Evolutionary conservation across 2,888 invertebrate species (phyloP).

Genomic region (Eurytoma adleriae): DNA sequence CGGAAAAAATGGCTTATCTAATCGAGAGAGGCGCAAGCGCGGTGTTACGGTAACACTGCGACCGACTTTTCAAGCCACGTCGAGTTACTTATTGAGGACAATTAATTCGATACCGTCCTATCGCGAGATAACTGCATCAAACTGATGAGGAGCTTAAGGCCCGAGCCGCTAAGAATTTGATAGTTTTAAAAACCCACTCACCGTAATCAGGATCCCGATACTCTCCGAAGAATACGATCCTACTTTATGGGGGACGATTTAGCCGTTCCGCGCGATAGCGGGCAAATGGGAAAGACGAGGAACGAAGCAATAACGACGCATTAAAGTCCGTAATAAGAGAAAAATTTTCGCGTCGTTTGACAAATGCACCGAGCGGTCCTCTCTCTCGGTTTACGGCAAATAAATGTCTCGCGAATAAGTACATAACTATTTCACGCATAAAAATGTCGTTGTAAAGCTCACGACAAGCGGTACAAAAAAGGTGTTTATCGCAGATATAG

Average conservation of each 20-base stretch:
- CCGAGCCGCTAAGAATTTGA: not conserved
- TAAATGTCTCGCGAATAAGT: too few relatives aligned
- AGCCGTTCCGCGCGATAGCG: not conserved
- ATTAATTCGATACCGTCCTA: not conserved
- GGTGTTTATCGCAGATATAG: too few relatives aligned
- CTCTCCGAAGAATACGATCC: not conserved
- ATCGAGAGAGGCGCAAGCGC: not conserved
- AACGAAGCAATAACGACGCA: not conserved
- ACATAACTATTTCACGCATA: too few relatives aligned
- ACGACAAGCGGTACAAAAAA: too few relatives aligned
- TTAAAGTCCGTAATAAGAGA: too few relatives aligned
- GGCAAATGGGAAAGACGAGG: not conserved
- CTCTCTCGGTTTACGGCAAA: too few relatives aligned
- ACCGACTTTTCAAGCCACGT: not conserved
- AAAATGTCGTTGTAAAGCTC: too few relatives aligned
- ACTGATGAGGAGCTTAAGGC: not conserved
- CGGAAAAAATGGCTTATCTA: slow-evolving; percentile 6
- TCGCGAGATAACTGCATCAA: not conserved
- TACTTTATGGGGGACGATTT: not conserved
- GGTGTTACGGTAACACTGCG: not conserved
- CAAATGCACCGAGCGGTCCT: too few relatives aligned
- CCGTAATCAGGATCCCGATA: not conserved
- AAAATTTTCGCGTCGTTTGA: too few relatives aligned
- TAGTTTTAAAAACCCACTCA: not conserved
- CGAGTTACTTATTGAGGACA: not conserved